Conservation (phyloP, 2,113 vertebrate species). For the Ovibos moschatus region DNA sequence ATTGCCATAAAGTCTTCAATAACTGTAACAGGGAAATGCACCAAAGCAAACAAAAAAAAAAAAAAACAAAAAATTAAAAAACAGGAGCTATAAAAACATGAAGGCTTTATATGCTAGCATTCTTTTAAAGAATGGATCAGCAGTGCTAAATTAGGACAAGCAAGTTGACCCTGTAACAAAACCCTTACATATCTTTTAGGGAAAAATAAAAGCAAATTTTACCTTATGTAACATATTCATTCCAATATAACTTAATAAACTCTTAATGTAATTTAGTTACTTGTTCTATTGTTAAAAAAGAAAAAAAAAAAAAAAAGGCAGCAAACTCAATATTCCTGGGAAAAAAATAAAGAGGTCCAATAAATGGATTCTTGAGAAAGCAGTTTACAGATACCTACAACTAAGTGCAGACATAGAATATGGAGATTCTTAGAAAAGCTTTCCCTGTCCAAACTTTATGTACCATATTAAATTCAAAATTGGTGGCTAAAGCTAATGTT, state of each 20-base stretch:
- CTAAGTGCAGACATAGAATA: background rate
- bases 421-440: background rate
- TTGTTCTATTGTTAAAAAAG: background rate
- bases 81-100: background rate
- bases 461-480: background rate
- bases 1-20: background rate
- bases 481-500: background rate
- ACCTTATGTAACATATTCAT: background rate
- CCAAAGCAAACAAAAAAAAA: background rate
- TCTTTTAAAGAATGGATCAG: background rate
- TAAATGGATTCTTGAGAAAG: background rate
- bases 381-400: background rate
- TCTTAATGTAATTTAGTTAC: background rate
- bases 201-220: slow-evolving; percentile 10
- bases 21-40: background rate
- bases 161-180: background rate
- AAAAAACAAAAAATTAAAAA: background rate
- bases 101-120: background rate
- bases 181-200: background rate
- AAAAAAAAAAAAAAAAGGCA: background rate
- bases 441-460: background rate
- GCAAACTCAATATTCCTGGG: background rate
- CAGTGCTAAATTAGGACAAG: background rate
- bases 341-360: background rate
- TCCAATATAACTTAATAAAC: background rate